Base-by-base conservation (phyloP, 1,140 invertebrate genomes). In the Drosophila persimilis region DNA sequence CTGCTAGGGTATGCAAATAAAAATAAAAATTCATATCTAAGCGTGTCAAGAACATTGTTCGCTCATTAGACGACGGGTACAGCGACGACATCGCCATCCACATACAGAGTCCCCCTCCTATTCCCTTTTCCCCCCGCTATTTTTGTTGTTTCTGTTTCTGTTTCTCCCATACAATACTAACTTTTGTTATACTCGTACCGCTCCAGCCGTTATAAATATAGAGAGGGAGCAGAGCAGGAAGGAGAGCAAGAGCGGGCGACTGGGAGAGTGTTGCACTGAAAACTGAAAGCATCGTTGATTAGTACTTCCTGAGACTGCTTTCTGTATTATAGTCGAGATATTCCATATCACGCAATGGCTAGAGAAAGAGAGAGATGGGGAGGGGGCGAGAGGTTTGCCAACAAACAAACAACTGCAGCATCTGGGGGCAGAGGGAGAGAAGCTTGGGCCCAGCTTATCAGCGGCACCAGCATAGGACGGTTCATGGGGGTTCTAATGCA, bases 21-120 rank as follows among this genome's bases (percentile, higher is more conserved):
- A 20, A 45, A 59, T 31, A 45, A n/a, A 66, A 44, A 44, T 63
- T 46, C 52, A 88, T 86, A 88, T 86, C 74, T 81, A 86, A 86
- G 83, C 83, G 64, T 86, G 81, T 86, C 81, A 86, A 86, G 81
- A 86, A 86, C 83, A 88, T 86, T 86, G 81, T 88, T 86, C 70
- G 83, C 83, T 73, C 76, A 86, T 86, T 86, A 86, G 73, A 63
- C 46, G 24, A 35, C 58, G 61, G 31, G 26, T 57, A 47, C 54
- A 50, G 26, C 41, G 31, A 61, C 53, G 47, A 60, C 53, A 56
- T 64, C 58, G 46, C 47, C 60, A 56, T 72, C 31, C 50, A 56
- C 58, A 71, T 61, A 46, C 31, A 47, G 31, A 35, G 43, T 43
- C 31, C 43, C 2, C 35, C 44, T 17, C 9, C n/a, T 26, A n/a